Percentiles rank a stretch among this genome's conserved stretches.
Evolutionary conservation across 2,888 invertebrate species (phyloP).

Genomic region (Choreutis nemorana): DNA sequence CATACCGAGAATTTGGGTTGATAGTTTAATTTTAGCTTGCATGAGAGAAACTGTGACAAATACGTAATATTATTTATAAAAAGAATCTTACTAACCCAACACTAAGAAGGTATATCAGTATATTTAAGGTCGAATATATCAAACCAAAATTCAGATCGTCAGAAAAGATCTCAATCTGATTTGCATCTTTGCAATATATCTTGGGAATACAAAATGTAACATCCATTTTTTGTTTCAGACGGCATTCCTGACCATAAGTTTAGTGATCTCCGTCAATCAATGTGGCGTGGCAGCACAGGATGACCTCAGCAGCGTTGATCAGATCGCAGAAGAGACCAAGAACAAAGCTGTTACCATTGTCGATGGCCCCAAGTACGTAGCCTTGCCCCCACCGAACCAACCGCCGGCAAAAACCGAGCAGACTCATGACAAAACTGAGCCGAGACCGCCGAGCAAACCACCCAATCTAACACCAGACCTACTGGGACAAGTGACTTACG

Average conservation of each 20-base stretch:
- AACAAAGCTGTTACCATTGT: conserved; percentile 35
- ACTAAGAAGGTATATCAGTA: too few species aligned
- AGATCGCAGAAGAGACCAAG: conserved; percentile 44
- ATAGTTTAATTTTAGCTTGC: too few species aligned
- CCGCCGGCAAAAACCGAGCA: conserved; percentile 18
- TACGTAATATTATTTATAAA: too few species aligned
- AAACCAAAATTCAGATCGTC: too few species aligned
- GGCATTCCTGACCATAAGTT: conserved; percentile 54
- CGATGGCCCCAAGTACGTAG: conserved; percentile 37
- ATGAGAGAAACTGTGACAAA: too few species aligned
- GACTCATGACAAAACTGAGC: conserved; percentile 27
- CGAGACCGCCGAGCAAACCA: conserved; percentile 44
- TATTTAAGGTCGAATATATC: too few species aligned
- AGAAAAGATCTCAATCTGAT: too few species aligned
- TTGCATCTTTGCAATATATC: too few species aligned
- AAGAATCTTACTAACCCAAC: too few species aligned
- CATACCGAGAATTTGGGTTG: too few species aligned
- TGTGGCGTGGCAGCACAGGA: conserved; percentile 37
- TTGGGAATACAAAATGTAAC: too few species aligned
- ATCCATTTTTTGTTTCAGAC: conserved; percentile 34
- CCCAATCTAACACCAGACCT: conserved; percentile 27
- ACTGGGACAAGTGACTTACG: conserved; percentile 22
- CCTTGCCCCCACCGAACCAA: conserved; percentile 10
- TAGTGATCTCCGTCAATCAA: conserved; percentile 52
- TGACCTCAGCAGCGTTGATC: conserved; percentile 26